Base-by-base conservation (phyloP, 2,888 invertebrate genomes). In the Ochlodes sylvanus region DNA sequence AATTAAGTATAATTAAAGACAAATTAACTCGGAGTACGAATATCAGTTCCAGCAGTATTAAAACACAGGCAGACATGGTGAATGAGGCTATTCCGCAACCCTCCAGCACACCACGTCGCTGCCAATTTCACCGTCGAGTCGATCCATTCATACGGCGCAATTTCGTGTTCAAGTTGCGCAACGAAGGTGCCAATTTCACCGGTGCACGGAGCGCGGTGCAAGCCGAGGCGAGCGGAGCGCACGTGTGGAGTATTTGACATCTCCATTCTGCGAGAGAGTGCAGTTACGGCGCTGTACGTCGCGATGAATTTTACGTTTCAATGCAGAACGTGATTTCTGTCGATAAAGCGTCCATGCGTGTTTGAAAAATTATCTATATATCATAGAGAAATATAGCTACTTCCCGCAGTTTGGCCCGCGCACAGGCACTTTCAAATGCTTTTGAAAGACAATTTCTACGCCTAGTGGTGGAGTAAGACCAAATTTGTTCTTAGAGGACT, bases 71-170 rank as follows among this genome's bases (percentile, higher is more conserved):
- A 54, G 32, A 55, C 54, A 44, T 55, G 67, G n/a, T 15, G 44
- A 55, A 67, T 55, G 55, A 61, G 44, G 34, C 19, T n/a, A 67
- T 55, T 61, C 42, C 44, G 42, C 54, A 41, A 41, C n/a, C n/a
- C n/a, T n/a, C n/a, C n/a, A n/a, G n/a, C 42, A 32, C 34, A 38
- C 32, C 9, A 55, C 52, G 19, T 52, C 17, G 66, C n/a, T 12
- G 52, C 17, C 61, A 55, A 67, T 61, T 67, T 67, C 61, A 67
- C 44, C 54, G 54, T 55, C 47, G 55, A 67, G 44, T 55, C 19
- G 60, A 21, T 44, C 21, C 61, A 61, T 67, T 61, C 61, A 56
- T 56, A 54, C 14, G 61, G 60, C 10, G 52, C 66, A 67, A 55
- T 61, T 47, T 67, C 61, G 42, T 61, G 42, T 61, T 54, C 32